These are phyloP conservation scores for Micronisus gabar DNA, from an alignment of 2,113 vertebrate species.

Conservation along the genomic window DNA sequence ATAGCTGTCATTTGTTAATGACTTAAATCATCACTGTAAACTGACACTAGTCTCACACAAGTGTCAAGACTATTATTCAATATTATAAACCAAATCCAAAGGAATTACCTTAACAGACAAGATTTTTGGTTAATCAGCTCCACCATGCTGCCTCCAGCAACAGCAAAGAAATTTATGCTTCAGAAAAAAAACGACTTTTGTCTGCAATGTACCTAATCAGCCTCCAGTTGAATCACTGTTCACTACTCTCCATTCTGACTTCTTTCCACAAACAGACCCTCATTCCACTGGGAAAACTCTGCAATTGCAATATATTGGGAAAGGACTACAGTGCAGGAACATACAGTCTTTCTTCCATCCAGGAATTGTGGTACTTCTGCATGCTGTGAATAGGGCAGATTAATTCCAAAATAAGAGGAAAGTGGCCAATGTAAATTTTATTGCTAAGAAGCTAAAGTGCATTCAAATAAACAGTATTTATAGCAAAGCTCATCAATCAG, in stretches of 20 bases:
- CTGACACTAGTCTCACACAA: not conserved
- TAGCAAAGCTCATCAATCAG: not conserved
- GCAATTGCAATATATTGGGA: not conserved
- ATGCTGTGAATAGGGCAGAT: fast-evolving
- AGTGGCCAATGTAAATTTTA: not conserved
- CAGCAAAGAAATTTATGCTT: not conserved
- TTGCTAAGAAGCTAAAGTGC: not conserved
- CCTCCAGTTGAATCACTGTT: not conserved
- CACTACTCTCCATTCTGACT: not conserved
- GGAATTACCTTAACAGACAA: not conserved
- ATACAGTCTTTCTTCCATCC: not conserved
- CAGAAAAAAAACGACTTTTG: not conserved
- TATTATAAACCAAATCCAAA: not conserved
- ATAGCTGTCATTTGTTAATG: not conserved
- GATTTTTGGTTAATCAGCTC: not conserved
- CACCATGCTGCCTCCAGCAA: not conserved
- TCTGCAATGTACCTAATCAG: not conserved
- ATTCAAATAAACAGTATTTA: not conserved
- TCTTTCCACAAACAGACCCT: not conserved
- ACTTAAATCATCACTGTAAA: not conserved
- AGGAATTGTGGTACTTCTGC: not conserved
- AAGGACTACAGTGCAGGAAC: not conserved
- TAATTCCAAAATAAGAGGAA: not conserved
- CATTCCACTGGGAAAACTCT: not conserved
- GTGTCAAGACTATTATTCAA: not conserved